Conservation (phyloP, 2,888 invertebrate species). For the Hypercompe scribonia region DNA sequence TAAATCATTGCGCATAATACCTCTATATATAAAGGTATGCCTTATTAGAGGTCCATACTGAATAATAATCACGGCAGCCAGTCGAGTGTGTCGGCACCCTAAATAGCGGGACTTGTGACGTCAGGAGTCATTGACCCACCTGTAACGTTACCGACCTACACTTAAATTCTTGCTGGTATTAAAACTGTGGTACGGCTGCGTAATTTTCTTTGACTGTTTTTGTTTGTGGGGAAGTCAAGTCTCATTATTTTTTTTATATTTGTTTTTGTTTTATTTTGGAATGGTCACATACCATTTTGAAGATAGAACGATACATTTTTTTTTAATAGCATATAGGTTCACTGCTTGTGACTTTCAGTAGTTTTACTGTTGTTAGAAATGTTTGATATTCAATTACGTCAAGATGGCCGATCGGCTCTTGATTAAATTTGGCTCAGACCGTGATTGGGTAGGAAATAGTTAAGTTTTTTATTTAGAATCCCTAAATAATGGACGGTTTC, state of each 20-base stretch:
- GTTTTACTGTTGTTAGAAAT: not conserved
- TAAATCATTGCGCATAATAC: not conserved
- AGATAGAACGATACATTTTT: not conserved
- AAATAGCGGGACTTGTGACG: slow-evolving; percentile 47
- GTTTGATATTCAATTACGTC: not conserved
- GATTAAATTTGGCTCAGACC: too few species aligned
- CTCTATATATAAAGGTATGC: not conserved
- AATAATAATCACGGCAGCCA: slow-evolving; percentile 1
- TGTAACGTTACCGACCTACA: slow-evolving; percentile 30
- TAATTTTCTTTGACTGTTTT: slow-evolving; percentile 6
- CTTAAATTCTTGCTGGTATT: slow-evolving; percentile 17
- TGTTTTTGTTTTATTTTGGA: not conserved
- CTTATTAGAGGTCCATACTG: not conserved
- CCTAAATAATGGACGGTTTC: too few species aligned
- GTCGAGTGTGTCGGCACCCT: slow-evolving; percentile 24
- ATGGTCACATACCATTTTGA: not conserved
- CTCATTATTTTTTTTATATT: not conserved
- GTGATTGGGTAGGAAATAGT: too few species aligned
- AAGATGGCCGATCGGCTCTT: too few species aligned
- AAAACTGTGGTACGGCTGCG: slow-evolving; percentile 2
- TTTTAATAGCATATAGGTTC: not conserved
- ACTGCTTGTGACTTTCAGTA: not conserved
- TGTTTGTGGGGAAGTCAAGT: not conserved
- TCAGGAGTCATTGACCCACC: slow-evolving; percentile 51
- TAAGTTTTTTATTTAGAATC: too few species aligned